Base-by-base conservation (phyloP, 2,888 invertebrate genomes). In the Doris montereyensis region DNA sequence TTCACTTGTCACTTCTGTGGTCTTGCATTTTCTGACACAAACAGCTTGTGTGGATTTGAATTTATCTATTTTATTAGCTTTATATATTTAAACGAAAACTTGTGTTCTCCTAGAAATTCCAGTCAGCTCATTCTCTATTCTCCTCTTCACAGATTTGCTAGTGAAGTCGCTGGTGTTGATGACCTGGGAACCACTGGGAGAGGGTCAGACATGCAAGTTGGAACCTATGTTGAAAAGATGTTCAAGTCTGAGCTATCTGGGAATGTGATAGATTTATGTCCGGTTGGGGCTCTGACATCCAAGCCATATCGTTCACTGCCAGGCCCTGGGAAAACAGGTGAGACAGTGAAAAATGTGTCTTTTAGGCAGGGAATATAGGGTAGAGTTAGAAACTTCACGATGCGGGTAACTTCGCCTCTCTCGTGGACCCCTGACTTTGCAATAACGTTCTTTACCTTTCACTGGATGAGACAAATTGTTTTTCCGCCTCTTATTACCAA, bases 151-250 rank as follows among this genome's bases (percentile, higher is more conserved):
- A 92, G 93, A 81, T 99, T 99, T 92, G 99, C 98, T 1, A 98
- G 98, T 1, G 99, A 99, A 93, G 95, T 99, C n/a, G 99, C 99
- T 76, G 99, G 99, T 13, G 95, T 99, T 65, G 98, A 98, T 91
- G 99, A 99, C 92, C 93, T 99, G 82, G 95, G 99, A 77, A 93
- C 93, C 0, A 93, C 93, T 73, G 93, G 92, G 0, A 86, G 92
- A 28, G 92, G 92, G 1, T 86, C 84, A 85, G 97, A 98, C 83
- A 99, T 99, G 98, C 98, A 98, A 81, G 95, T 99, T 77, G 99
- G 99, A 82, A 99, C 99, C 0, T 99, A 99, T 88, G 97, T 99
- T 0, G 98, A 99, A 92, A 99, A 99, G 92, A 95, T 99, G 93
- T 97, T 99, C 92, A 93, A 97, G 65, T 97, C 98, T 0, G 99